Base-by-base conservation (phyloP, 1,140 invertebrate genomes). In the Calycopis cecrops region DNA sequence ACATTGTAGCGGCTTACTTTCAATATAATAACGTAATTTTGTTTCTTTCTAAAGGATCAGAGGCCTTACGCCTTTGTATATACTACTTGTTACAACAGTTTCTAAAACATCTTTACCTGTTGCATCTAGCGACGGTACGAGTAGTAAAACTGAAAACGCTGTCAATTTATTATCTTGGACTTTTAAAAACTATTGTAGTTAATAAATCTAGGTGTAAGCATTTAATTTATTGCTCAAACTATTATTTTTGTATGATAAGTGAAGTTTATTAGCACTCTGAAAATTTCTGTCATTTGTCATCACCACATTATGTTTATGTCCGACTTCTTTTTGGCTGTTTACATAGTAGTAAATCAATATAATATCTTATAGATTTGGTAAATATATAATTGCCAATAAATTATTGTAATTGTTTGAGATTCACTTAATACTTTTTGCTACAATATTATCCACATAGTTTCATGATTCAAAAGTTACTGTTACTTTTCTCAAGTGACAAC, bases 161-260 rank as follows among this genome's bases (percentile, higher is more conserved):
- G 80, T 84, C 83, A 86, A 86, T 83, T 85, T 80, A 58, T 73
- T 73, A 71, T 82, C 72, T 82, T 75, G 70, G 64, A 76, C 69
- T 75, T 76, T 67, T 73, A 77, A n/a, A 54, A 62, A 71, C 58
- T 76, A 75, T 72, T 62, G 69, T 69, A 63, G 18, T 55, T 61
- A 63, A 40, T 65, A 63, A 63, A 54, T 57, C 47, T 58, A 60
- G 54, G 35, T 35, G 9, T 52, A 44, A 53, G 37, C 16, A 44
- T 47, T 40, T 48, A n/a, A 35, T 18, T 57, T 33, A 51, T 63
- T 63, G 59, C 62, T 61, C 59, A 64, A 58, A 34, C 21, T 35
- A 48, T 55, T 52, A 51, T 18, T 53, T 21, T 18, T 47, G 9
- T 54, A 12, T 11, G 12, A 42, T 51, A 35, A 49, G 8, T 18